Percentiles rank a stretch among this genome's conserved stretches.
Evolutionary conservation across 2,888 invertebrate genomes (phyloP).

Genomic region (Cantharis nigra): DNA sequence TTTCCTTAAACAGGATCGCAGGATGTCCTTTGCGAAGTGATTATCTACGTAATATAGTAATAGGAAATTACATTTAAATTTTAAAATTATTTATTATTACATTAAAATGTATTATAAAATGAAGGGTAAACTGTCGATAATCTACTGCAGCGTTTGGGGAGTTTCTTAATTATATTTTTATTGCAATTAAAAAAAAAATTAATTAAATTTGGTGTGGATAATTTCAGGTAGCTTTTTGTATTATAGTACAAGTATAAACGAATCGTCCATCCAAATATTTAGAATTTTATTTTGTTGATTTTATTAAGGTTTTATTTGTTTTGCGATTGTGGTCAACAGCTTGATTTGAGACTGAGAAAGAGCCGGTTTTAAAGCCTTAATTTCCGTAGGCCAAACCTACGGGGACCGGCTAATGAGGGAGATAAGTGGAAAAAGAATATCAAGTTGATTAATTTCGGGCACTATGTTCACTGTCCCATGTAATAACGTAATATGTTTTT

Average conservation of each 20-base stretch:
- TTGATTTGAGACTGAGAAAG: constrained; percentile 32
- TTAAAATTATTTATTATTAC: no score
- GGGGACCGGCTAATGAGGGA: constrained; percentile 42
- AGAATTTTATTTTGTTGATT: not conserved
- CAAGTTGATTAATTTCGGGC: constrained; percentile 40
- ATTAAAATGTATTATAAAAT: not conserved
- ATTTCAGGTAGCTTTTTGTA: not conserved
- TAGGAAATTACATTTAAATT: no score
- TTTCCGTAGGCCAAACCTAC: constrained; percentile 38
- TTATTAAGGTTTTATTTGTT: not conserved
- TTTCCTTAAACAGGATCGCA: no score
- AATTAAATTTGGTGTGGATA: not conserved
- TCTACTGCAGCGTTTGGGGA: not conserved
- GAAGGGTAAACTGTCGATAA: not conserved
- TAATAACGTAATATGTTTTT: constrained; percentile 40
- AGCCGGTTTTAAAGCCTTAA: constrained; percentile 39
- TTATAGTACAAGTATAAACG: not conserved
- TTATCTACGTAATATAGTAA: no score
- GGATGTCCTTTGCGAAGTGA: no score
- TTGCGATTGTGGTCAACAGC: constrained; percentile 9
- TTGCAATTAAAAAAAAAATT: not conserved
- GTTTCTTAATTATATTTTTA: not conserved
- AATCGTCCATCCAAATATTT: not conserved
- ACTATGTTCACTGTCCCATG: constrained; percentile 37
- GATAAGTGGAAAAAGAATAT: constrained; percentile 38